phyloP scores from a whole-genome alignment of 1,140 invertebrate genomes.

The Mizuhopecten yessoensis region DNA sequence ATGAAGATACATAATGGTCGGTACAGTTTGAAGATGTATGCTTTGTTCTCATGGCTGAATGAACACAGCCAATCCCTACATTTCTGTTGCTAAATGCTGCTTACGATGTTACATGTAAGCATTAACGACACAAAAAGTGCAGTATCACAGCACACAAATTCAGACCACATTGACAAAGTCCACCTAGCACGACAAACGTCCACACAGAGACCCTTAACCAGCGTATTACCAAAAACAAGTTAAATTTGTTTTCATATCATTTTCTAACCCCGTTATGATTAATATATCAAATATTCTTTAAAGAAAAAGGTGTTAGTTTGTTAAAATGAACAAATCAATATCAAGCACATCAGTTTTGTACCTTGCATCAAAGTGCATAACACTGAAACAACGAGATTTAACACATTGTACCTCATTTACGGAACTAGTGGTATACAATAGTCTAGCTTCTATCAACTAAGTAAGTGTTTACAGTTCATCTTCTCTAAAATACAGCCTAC shows the following conservation, averaged over 20 bases:
- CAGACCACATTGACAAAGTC: neutral
- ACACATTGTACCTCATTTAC: too few species aligned
- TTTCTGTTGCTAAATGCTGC: too few species aligned
- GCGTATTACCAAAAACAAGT: neutral
- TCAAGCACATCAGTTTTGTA: neutral
- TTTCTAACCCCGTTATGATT: neutral
- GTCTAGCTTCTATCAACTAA: too few species aligned
- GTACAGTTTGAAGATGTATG: too few species aligned
- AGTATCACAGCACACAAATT: neutral
- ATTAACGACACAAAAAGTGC: neutral
- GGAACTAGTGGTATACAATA: too few species aligned
- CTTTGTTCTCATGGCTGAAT: too few species aligned
- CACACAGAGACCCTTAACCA: neutral
- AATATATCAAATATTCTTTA: neutral
- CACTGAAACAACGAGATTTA: neutral
- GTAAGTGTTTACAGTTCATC: too few species aligned
- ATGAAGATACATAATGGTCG: too few species aligned
- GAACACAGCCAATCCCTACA: neutral
- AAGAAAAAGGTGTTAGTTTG: neutral
- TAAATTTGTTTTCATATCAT: neutral
- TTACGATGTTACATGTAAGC: neutral
- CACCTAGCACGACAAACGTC: neutral
- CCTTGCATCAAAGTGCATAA: conserved; percentile 33
- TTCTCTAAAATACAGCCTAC: too few species aligned
- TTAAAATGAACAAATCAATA: neutral